These are phyloP conservation scores for Scolopax rusticola DNA, from an alignment of 2,797 vertebrate genomes.

Conservation along the genomic window DNA sequence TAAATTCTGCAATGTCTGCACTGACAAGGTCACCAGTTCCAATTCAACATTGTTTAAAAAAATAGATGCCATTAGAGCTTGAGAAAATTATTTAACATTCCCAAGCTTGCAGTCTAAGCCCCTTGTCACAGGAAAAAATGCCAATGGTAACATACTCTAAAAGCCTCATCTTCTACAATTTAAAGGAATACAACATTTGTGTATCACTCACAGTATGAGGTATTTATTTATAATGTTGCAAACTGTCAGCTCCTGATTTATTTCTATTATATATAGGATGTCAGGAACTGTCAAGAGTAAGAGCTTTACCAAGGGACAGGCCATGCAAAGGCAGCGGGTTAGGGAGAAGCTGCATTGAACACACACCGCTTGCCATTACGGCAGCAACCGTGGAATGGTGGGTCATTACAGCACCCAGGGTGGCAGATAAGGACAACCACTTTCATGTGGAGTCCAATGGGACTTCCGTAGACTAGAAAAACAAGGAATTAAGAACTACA, in stretches of 20 bases:
- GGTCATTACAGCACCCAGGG: background rate
- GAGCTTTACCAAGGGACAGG: background rate
- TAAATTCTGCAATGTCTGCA: background rate
- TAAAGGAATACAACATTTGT: constrained; percentile 55
- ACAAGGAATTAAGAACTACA: background rate
- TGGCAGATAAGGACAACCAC: background rate
- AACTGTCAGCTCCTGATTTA: constrained; percentile 37
- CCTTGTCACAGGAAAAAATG: constrained; percentile 33
- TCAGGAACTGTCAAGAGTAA: constrained; percentile 45
- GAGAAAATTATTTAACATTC: constrained; percentile 50
- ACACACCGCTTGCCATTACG: rapidly evolving
- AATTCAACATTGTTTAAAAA: constrained; percentile 8
- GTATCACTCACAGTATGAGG: constrained; percentile 41
- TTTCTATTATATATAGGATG: background rate
- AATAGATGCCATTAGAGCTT: constrained; percentile 16
- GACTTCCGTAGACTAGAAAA: background rate
- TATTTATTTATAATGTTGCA: constrained; percentile 60
- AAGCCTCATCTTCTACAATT: constrained; percentile 57
- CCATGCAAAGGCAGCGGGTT: background rate
- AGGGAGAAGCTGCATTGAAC: background rate
- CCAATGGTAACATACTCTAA: constrained; percentile 35
- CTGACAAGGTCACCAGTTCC: constrained; percentile 35
- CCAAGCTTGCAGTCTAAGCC: background rate
- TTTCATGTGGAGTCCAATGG: background rate
- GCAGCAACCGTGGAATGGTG: background rate